These are phyloP conservation scores for Trichogramma evanescens DNA, from an alignment of 2,888 invertebrate species.

Conservation along the genomic window DNA sequence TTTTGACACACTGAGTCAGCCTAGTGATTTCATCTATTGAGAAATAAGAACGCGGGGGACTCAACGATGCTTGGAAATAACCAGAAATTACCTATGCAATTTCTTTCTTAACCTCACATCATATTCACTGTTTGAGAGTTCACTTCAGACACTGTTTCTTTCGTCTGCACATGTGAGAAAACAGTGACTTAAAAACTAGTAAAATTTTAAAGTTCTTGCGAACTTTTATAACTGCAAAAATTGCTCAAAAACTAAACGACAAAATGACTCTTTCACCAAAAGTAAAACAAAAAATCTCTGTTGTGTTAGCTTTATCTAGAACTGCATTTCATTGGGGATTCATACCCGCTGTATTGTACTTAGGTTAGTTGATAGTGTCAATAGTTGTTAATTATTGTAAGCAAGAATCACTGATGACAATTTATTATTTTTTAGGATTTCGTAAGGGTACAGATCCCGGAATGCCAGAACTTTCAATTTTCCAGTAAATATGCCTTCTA, in stretches of 20 bases:
- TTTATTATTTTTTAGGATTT: constrained; percentile 52
- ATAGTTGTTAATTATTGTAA: constrained; percentile 1
- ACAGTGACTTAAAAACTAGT: no score
- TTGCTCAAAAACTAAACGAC: constrained; percentile 13
- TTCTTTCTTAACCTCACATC: no score
- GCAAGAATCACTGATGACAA: constrained; percentile 3
- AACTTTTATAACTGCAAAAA: constrained; percentile 1
- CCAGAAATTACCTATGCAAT: no score
- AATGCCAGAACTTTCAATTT: constrained; percentile 56
- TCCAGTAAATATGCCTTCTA: constrained; percentile 47
- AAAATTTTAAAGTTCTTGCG: no score
- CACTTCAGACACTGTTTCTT: no score
- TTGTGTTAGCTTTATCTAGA: constrained; percentile 56
- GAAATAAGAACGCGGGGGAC: no score
- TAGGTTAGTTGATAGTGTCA: constrained; percentile 50
- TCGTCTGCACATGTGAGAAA: no score
- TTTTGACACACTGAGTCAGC: no score
- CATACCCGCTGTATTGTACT: constrained; percentile 61
- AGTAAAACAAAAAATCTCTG: constrained; percentile 57
- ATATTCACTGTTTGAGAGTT: no score
- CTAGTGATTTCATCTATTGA: no score
- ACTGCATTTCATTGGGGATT: constrained; percentile 65
- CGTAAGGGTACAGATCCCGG: constrained; percentile 63
- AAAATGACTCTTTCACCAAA: constrained; percentile 49
- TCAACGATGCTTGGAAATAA: no score